Evolutionary conservation across 2,888 invertebrate genomes (phyloP).

Genomic region (Orchesellides sinensis): DNA sequence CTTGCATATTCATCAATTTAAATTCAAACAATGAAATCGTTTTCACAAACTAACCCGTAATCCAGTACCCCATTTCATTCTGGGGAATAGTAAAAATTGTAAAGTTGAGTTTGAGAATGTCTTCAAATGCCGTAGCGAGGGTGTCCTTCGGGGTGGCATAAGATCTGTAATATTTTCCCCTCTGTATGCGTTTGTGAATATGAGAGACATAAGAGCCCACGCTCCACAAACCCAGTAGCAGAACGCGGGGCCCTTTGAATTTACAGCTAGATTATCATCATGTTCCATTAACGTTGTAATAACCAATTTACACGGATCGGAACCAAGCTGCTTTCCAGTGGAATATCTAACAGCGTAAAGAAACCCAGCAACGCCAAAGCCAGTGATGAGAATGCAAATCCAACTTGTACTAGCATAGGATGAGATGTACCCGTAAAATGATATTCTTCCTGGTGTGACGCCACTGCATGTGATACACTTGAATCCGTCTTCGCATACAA

Average conservation of each 20-base stretch:
- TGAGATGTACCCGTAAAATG: slow-evolving; percentile 7
- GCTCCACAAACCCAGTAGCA: not conserved
- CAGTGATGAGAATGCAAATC: not conserved
- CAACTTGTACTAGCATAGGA: not conserved
- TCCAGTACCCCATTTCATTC: not conserved
- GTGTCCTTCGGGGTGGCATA: not conserved
- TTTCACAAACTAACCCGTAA: not conserved
- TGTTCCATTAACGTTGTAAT: not conserved
- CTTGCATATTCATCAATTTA: not conserved
- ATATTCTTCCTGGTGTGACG: not conserved
- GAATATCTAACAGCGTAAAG: not conserved
- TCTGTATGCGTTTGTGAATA: slow-evolving; percentile 8
- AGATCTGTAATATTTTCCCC: slow-evolving; percentile 6
- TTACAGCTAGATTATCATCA: not conserved
- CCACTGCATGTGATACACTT: slow-evolving; percentile 11
- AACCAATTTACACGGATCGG: not conserved
- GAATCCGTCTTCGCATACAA: not conserved
- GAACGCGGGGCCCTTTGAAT: not conserved
- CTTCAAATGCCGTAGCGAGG: not conserved
- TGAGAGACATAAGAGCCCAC: slow-evolving; percentile 7
- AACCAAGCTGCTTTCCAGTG: not conserved
- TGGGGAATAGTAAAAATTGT: not conserved
- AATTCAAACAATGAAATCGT: not conserved
- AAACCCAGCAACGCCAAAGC: not conserved
- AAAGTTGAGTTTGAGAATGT: slow-evolving; percentile 1